Conservation (phyloP, 2,888 invertebrate genomes). For the Azorinus chamasolen region DNA sequence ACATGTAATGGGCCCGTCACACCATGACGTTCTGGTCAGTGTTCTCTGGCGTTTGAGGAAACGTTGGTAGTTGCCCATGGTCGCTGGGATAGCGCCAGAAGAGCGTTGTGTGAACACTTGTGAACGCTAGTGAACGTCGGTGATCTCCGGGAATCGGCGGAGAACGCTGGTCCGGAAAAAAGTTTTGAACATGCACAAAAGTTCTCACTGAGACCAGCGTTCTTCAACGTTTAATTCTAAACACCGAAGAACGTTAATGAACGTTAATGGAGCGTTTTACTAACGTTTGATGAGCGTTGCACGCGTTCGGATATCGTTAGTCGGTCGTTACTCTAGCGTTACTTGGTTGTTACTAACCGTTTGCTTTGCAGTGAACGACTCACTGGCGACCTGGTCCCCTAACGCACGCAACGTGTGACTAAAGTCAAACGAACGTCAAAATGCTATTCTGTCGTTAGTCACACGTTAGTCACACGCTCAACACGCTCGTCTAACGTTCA, state of each 20-base stretch:
- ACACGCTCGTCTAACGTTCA: too few species aligned
- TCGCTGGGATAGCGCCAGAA: conserved; percentile 37
- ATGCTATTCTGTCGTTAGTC: too few species aligned
- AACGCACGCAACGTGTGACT: background rate
- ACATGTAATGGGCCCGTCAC: conserved; percentile 10
- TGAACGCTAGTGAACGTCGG: conserved; percentile 14
- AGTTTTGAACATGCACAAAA: conserved; percentile 39
- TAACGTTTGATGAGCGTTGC: background rate
- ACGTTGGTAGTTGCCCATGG: conserved; percentile 36
- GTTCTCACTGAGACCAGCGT: conserved; percentile 26
- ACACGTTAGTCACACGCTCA: too few species aligned
- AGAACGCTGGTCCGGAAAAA: conserved; percentile 21
- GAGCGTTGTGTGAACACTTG: conserved; percentile 23
- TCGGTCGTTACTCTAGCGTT: conserved; percentile 6
- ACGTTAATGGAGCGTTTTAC: conserved; percentile 3
- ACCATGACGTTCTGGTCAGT: conserved; percentile 29
- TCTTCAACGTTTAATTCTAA: conserved; percentile 30
- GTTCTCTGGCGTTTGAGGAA: conserved; percentile 32
- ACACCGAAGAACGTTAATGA: conserved; percentile 21
- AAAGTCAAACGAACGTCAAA: background rate
- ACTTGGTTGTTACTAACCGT: conserved; percentile 11
- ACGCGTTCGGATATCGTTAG: background rate
- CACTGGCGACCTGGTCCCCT: conserved; percentile 5
- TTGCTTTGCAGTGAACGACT: conserved; percentile 14
- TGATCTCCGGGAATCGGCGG: conserved; percentile 13